Conservation (phyloP, 1,140 invertebrate species). For the Neodiprion pinetum region DNA sequence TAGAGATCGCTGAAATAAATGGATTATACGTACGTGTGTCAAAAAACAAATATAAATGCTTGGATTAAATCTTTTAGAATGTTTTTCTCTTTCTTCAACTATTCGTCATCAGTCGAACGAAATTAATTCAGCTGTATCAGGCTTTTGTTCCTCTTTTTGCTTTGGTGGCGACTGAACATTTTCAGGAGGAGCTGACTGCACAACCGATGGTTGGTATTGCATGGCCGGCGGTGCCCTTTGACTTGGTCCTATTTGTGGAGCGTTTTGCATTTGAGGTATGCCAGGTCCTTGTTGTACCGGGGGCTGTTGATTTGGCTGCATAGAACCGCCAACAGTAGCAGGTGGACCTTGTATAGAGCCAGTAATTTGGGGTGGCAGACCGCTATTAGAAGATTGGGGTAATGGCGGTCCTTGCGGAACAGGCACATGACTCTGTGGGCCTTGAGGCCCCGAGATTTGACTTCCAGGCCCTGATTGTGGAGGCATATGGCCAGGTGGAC, state of each 20-base stretch:
- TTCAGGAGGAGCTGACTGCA: conserved; percentile 17
- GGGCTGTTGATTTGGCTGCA: conserved; percentile 21
- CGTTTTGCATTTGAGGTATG: conserved; percentile 28
- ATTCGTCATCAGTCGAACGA: conserved; percentile 49
- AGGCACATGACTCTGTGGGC: conserved; percentile 29
- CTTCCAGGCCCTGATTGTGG: not conserved
- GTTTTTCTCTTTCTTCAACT: not conserved
- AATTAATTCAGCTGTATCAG: conserved; percentile 54
- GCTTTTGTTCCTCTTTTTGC: conserved; percentile 42
- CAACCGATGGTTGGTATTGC: conserved; percentile 28
- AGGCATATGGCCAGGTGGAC: conserved; percentile 28
- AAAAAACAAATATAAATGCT: not conserved
- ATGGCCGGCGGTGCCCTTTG: conserved; percentile 27
- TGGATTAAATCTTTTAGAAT: not conserved
- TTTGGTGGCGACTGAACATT: conserved; percentile 23
- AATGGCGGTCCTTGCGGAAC: conserved; percentile 10
- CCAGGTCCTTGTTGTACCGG: conserved; percentile 18
- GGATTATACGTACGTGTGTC: not conserved
- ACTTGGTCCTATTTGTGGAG: conserved; percentile 26
- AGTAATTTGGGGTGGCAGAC: conserved; percentile 10
- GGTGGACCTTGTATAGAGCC: conserved; percentile 19
- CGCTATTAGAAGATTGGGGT: not conserved
- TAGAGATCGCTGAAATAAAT: not conserved
- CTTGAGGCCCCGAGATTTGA: conserved; percentile 29
- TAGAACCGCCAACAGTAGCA: conserved; percentile 15